A percentile compares a stretch with the other conserved stretches of the same genome.
Evolutionary conservation across 1,140 invertebrate species (phyloP).

Genomic region (Drosophila takahashii): DNA sequence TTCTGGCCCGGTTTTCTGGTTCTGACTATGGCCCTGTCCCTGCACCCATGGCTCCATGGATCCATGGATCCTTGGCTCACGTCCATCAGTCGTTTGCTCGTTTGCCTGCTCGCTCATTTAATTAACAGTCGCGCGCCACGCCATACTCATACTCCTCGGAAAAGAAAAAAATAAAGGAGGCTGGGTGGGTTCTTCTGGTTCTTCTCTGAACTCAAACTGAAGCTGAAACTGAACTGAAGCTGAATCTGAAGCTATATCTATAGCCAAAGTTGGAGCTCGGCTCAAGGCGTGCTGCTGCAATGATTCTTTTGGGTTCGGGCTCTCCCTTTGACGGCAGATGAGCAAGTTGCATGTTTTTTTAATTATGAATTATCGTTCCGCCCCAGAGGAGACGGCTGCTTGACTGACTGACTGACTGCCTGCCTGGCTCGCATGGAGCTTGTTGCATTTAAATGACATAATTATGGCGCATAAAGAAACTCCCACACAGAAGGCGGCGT

Average conservation of each 20-base stretch:
- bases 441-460: conserved; percentile 83
- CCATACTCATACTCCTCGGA: conserved; percentile 35
- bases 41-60: conserved; percentile 27
- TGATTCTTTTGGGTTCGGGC: conserved; percentile 40
- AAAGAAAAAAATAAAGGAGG: conserved; percentile 22
- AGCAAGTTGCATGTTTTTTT: conserved; percentile 77
- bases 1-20: conserved; percentile 3
- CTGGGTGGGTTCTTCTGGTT: conserved; percentile 1
- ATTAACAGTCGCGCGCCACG: conserved; percentile 82
- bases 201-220: conserved; percentile 6
- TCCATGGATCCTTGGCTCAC: conserved; percentile 54
- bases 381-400: conserved; percentile 25
- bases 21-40: not conserved
- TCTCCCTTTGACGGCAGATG: conserved; percentile 43
- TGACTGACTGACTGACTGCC: conserved; percentile 42
- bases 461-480: conserved; percentile 79
- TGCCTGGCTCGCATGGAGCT: conserved; percentile 50
- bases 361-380: conserved; percentile 79
- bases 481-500: conserved; percentile 65
- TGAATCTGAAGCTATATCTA: conserved; percentile 22
- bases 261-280: conserved; percentile 35
- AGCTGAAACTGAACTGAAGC: conserved; percentile 1
- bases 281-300: conserved; percentile 67
- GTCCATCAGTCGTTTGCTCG: conserved; percentile 81
- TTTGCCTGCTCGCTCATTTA: conserved; percentile 82